phyloP scores from a whole-genome alignment of 1,140 invertebrate species.

The Solenopsis fugax region DNA sequence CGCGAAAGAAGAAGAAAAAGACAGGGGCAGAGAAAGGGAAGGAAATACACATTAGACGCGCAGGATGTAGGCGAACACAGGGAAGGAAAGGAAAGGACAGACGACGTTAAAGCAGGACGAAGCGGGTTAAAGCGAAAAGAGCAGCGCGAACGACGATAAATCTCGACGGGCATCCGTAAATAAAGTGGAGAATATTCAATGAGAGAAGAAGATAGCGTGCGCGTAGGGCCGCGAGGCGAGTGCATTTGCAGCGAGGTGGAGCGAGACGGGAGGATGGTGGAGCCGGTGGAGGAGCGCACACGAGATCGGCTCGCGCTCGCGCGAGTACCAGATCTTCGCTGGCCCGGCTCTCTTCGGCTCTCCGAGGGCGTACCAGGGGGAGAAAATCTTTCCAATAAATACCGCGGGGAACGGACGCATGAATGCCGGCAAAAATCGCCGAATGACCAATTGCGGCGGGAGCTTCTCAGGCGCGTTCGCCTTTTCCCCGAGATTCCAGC shows the following conservation, averaged over 20 bases:
- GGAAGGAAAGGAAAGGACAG: slow-evolving; percentile 69
- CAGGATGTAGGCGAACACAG: slow-evolving; percentile 29
- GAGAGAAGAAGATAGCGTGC: slow-evolving; percentile 71
- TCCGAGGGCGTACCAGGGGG: slow-evolving; percentile 64
- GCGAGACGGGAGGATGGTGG: neutral
- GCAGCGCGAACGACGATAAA: slow-evolving; percentile 79
- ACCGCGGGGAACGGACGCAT: slow-evolving; percentile 82
- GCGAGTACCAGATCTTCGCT: slow-evolving; percentile 73
- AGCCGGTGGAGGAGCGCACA: neutral
- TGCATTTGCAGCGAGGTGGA: neutral
- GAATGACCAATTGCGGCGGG: slow-evolving; percentile 83
- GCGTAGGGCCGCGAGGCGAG: slow-evolving; percentile 56
- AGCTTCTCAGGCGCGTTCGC: slow-evolving; percentile 69
- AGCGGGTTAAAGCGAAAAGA: slow-evolving; percentile 52
- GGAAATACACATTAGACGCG: slow-evolving; percentile 64
- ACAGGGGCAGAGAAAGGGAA: neutral
- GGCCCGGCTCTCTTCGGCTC: slow-evolving; percentile 9
- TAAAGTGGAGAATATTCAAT: slow-evolving; percentile 84
- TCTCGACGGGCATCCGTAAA: slow-evolving; percentile 82
- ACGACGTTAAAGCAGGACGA: slow-evolving; percentile 51
- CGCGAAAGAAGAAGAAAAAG: neutral
- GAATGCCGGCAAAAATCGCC: slow-evolving; percentile 84
- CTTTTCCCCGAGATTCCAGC: slow-evolving; percentile 80
- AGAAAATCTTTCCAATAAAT: slow-evolving; percentile 83
- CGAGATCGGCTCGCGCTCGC: slow-evolving; percentile 58